Conservation (phyloP, 2,888 invertebrate genomes). For the Steinernema hermaphroditum region DNA sequence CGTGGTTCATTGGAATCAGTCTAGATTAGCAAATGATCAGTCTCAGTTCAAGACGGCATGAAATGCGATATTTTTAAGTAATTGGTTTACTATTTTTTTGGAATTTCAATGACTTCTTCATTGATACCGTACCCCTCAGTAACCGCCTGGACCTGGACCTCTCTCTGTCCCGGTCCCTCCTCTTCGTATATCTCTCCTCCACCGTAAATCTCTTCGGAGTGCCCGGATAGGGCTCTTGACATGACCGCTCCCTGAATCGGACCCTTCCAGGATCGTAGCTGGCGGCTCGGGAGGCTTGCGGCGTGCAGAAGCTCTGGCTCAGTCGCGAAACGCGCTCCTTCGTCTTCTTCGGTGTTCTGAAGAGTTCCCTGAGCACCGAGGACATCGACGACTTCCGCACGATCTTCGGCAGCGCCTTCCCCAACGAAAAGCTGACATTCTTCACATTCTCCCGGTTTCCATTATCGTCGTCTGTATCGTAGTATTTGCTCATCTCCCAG, state of each 20-base stretch:
- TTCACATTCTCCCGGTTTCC: neutral
- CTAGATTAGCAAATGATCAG: no score
- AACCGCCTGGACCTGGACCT: neutral
- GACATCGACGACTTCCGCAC: slow-evolving; percentile 18
- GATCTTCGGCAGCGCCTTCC: neutral
- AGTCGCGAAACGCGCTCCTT: neutral
- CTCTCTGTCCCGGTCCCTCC: neutral
- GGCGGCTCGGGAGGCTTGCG: neutral
- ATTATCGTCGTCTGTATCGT: slow-evolving; percentile 12
- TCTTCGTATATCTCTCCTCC: slow-evolving; percentile 19
- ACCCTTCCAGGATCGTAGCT: neutral
- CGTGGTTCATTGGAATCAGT: no score
- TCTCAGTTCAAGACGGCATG: no score
- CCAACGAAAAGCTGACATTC: slow-evolving; percentile 8
- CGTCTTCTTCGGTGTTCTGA: neutral
- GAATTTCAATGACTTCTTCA: no score
- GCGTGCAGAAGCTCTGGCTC: neutral
- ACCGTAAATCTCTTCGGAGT: neutral
- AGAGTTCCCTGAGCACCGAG: slow-evolving; percentile 2
- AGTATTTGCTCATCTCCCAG: slow-evolving; percentile 15
- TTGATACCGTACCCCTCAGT: neutral
- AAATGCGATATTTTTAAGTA: no score
- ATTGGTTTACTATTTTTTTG: no score
- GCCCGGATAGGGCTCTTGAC: slow-evolving; percentile 6
- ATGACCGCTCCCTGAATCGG: neutral